A percentile compares a stretch with the other conserved stretches of the same genome.
Evolutionary conservation across 2,113 vertebrate genomes (phyloP).

Genomic region (Trogon surrucura): DNA sequence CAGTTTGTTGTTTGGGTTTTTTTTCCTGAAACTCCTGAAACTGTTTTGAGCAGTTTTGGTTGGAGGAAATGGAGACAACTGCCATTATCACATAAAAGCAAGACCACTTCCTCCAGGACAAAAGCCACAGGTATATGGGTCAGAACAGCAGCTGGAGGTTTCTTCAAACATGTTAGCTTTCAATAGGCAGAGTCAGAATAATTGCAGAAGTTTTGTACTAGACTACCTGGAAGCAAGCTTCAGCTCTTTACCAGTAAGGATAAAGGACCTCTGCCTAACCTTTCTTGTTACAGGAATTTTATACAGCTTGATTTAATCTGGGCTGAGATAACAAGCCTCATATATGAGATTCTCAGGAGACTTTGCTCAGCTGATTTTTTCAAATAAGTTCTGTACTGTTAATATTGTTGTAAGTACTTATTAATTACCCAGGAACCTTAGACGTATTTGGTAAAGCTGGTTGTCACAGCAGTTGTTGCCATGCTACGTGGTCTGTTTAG

Average conservation of each 20-base stretch:
- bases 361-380: constrained; percentile 19
- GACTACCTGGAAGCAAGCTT: neutral
- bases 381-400: neutral
- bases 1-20: neutral
- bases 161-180: neutral
- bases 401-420: neutral
- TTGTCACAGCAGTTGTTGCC: constrained; percentile 36
- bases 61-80: constrained; percentile 26
- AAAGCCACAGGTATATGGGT: constrained; percentile 36
- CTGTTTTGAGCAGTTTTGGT: neutral
- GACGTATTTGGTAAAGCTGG: neutral
- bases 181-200: neutral
- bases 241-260: constrained; percentile 7
- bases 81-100: constrained; percentile 1
- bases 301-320: neutral
- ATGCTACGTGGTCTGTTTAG: constrained; percentile 1
- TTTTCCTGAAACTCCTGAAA: neutral
- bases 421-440: neutral
- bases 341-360: neutral
- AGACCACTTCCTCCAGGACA: constrained; percentile 35
- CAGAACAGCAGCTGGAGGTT: neutral
- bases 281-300: constrained; percentile 12
- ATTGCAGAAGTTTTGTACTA: neutral
- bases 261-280: neutral
- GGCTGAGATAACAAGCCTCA: neutral